Evolutionary conservation across 2,797 vertebrate species (phyloP).

Genomic region (Urophycis tenuis): DNA sequence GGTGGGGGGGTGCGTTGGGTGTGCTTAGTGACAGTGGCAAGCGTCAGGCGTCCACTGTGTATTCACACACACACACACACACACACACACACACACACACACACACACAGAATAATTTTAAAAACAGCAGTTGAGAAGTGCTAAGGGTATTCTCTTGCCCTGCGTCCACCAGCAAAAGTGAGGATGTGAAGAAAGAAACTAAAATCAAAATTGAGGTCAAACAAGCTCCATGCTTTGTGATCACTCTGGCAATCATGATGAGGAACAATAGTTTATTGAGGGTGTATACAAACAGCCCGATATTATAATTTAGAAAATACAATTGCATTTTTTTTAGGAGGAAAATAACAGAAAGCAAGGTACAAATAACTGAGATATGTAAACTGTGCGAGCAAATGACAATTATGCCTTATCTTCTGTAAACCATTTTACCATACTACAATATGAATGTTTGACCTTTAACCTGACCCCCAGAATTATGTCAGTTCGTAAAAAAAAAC

Average conservation of each 20-base stretch:
- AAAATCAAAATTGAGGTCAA: background rate
- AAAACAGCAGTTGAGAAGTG: constrained; percentile 21
- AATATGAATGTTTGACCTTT: constrained; percentile 5
- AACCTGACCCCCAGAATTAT: constrained; percentile 10
- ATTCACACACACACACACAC: constrained; percentile 30
- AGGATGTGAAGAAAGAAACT: constrained; percentile 1
- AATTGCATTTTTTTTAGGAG: background rate
- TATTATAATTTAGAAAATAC: background rate
- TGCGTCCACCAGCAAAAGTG: background rate
- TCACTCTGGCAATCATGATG: background rate
- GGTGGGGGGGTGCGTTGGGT: constrained; percentile 38
- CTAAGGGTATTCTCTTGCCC: background rate
- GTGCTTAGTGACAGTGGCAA: constrained; percentile 28
- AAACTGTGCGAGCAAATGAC: constrained; percentile 18
- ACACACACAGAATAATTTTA: constrained; percentile 31
- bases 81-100: constrained; percentile 20
- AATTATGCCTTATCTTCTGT: constrained; percentile 29
- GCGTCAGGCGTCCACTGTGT: constrained; percentile 29
- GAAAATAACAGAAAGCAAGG: background rate
- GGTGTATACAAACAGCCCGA: background rate
- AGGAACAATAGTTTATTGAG: background rate
- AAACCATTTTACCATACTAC: background rate
- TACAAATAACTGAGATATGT: constrained; percentile 23
- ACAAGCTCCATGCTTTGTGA: background rate
- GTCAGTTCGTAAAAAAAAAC: background rate